Base-by-base conservation (phyloP, 2,888 invertebrate genomes). In the Drosophila demipolita region DNA sequence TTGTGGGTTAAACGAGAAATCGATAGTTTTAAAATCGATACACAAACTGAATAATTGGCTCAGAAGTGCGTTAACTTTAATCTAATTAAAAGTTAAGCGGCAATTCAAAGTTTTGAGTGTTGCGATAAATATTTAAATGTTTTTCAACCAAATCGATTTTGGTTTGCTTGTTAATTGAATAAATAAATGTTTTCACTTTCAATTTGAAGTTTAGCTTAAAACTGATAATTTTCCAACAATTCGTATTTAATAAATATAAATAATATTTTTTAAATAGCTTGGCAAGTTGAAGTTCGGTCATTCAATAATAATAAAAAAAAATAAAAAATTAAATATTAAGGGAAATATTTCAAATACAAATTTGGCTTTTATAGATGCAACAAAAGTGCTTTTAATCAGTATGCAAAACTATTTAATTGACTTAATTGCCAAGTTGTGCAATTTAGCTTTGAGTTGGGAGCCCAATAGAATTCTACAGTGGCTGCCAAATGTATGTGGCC, bases 401-500 rank as follows among this genome's bases (percentile, higher is more conserved):
- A 12, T 45, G 42, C 20, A 15, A 45, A 7, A 45, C 45, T 45
- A 45, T 45, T 45, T 45, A 15, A n/a, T 40, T 40, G 40, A 40
- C n/a, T n/a, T 40, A 40, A 23, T 45, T 45, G 45, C 15, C 15
- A 23, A 23, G 45, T 15, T 45, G 23, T 8, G 23, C 45, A 45
- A 23, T 45, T 45, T 45, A 4, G 23, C n/a, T n/a, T 40, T n/a
- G 35, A 54, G 36, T 11, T 35, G 33, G 35, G 3, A 20, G 17
- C 32, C 15, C 2, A 15, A 45, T 45, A 23, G 29, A 29, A 20
- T 17, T n/a, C 29, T 7, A 77, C 80, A 79, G 38, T 77, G 75
- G 35, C 63, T 20, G 38, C 50, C 17, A 77, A 70, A 61, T 74
- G 70, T 80, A 57, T 75, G 32, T 55, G 61, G 62, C 67, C 77